These are phyloP conservation scores for Erinaceus europaeus DNA, from an alignment of 2,113 vertebrate species.

Conservation along the genomic window DNA sequence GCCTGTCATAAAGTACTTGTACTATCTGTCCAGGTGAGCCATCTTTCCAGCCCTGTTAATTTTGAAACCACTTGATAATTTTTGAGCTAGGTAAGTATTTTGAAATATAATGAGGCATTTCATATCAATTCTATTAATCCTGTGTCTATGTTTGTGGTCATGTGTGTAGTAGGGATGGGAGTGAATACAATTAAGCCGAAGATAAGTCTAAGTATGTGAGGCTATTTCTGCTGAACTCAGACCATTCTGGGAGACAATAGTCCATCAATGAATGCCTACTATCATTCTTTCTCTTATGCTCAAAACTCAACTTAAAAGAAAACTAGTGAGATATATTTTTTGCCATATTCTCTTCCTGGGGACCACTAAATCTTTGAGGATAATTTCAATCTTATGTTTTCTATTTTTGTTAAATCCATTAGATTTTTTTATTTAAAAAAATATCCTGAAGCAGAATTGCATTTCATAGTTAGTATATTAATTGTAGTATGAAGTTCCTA, in stretches of 20 bases:
- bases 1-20: no score
- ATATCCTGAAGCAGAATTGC: constrained; percentile 32
- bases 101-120: neutral
- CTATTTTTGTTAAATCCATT: constrained; percentile 50
- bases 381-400: constrained; percentile 23
- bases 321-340: constrained; percentile 4
- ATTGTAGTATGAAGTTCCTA: constrained; percentile 57
- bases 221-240: neutral
- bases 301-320: neutral
- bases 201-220: neutral
- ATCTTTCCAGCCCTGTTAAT: no score
- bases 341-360: neutral
- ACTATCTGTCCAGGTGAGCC: no score
- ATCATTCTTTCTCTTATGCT: neutral
- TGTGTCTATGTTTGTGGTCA: neutral
- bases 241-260: neutral
- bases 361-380: constrained; percentile 10
- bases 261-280: neutral
- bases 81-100: neutral
- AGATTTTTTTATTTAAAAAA: constrained; percentile 30
- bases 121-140: neutral
- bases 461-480: constrained; percentile 64
- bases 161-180: no score
- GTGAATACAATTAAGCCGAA: neutral
- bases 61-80: no score